These are phyloP conservation scores for Scaptomyza cyrtandrae DNA, from an alignment of 2,888 invertebrate genomes.

Conservation along the genomic window DNA sequence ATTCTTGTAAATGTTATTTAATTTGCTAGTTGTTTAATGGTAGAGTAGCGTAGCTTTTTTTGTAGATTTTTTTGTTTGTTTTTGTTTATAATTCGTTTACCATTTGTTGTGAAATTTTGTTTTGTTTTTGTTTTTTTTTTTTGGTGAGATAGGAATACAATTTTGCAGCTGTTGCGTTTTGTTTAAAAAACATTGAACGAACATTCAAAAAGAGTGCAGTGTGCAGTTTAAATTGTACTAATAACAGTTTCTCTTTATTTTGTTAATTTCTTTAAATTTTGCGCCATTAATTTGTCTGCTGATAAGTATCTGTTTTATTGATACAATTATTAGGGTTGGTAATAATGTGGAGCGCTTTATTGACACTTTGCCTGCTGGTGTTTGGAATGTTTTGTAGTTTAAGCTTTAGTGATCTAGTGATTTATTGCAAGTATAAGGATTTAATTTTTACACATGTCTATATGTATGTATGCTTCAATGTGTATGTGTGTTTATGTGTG, in stretches of 20 bases:
- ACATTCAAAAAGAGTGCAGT: slow-evolving; percentile 80
- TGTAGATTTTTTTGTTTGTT: slow-evolving; percentile 42
- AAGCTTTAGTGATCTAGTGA: slow-evolving; percentile 29
- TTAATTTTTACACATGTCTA: slow-evolving; percentile 51
- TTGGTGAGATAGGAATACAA: slow-evolving; percentile 69
- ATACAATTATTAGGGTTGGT: slow-evolving; percentile 19
- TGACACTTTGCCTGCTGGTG: slow-evolving; percentile 23
- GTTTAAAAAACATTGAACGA: slow-evolving; percentile 76
- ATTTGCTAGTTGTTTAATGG: slow-evolving; percentile 65
- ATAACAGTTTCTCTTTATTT: slow-evolving; percentile 46
- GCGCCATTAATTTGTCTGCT: slow-evolving; percentile 35
- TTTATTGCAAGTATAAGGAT: slow-evolving; percentile 34
- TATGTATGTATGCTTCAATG: slow-evolving; percentile 26
- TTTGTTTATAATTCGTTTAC: slow-evolving; percentile 81
- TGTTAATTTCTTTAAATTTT: slow-evolving; percentile 44
- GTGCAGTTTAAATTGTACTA: slow-evolving; percentile 81
- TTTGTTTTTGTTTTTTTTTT: slow-evolving; percentile 15
- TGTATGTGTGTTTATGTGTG: slow-evolving; percentile 30
- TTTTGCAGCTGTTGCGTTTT: slow-evolving; percentile 69
- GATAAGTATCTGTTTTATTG: slow-evolving; percentile 38
- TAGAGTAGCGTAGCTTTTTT: slow-evolving; percentile 65
- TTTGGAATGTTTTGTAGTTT: background rate
- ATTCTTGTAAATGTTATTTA: slow-evolving; percentile 56
- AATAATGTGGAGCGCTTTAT: slow-evolving; percentile 12
- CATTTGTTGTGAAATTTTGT: slow-evolving; percentile 51